These are phyloP conservation scores for Drepana arcuata DNA, from an alignment of 1,140 invertebrate species.

Conservation along the genomic window DNA sequence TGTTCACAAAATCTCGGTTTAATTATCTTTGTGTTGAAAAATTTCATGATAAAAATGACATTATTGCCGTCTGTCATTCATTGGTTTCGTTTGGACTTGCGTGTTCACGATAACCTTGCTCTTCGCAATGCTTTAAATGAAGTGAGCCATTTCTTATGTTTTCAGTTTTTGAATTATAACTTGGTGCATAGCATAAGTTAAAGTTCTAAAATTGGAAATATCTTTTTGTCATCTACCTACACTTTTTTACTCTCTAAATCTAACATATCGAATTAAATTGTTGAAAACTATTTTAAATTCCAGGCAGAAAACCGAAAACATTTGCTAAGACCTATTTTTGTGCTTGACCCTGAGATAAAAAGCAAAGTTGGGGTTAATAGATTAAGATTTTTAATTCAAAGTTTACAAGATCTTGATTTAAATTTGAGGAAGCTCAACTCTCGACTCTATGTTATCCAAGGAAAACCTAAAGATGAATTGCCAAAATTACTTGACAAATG, in stretches of 20 bases:
- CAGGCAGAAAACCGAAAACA: constrained; percentile 65
- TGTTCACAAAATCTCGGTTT: no score
- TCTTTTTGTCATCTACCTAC: no score
- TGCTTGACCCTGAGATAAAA: constrained; percentile 78
- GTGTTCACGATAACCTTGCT: constrained; percentile 82
- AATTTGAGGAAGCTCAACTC: constrained; percentile 72
- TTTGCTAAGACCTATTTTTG: constrained; percentile 76
- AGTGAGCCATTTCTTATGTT: constrained; percentile 44
- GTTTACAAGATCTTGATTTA: constrained; percentile 77
- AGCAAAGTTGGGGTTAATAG: constrained; percentile 78
- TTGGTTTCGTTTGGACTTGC: constrained; percentile 82
- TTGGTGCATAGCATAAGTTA: no score
- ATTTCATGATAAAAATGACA: no score
- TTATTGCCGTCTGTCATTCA: constrained; percentile 67
- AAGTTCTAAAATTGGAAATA: no score
- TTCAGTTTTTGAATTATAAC: no score
- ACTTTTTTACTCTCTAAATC: no score
- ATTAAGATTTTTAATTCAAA: constrained; percentile 80
- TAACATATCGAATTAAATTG: no score
- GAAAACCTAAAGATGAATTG: constrained; percentile 76
- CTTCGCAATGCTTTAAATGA: constrained; percentile 73
- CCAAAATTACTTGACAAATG: constrained; percentile 78
- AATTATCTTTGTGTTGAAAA: no score
- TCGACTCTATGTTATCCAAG: constrained; percentile 77
- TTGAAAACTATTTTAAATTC: constrained; percentile 15